Evolutionary conservation across 2,888 invertebrate species (phyloP).

Genomic region (Hyles lineata): DNA sequence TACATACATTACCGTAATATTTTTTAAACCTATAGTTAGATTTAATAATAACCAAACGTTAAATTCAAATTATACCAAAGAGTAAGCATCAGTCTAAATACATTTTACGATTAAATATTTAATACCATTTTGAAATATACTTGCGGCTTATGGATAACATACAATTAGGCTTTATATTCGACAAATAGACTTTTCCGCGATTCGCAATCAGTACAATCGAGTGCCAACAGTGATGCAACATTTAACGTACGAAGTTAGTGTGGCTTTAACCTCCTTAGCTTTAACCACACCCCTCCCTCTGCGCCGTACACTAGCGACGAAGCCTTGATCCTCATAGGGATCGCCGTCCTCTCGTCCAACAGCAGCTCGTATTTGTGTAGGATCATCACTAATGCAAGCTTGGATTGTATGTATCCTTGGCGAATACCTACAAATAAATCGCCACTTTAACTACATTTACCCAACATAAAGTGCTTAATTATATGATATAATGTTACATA

Average conservation of each 20-base stretch:
- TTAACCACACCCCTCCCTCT: slow-evolving; percentile 73
- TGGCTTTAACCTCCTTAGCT: slow-evolving; percentile 56
- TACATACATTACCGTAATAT: neutral
- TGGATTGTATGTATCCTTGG: slow-evolving; percentile 79
- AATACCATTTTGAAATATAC: too few relatives aligned
- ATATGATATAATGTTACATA: neutral
- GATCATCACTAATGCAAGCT: slow-evolving; percentile 73
- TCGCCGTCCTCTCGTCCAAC: slow-evolving; percentile 64
- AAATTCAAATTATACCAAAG: too few relatives aligned
- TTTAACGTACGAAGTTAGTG: neutral
- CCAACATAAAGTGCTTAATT: neutral
- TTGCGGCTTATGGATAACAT: neutral
- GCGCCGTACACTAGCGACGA: slow-evolving; percentile 67
- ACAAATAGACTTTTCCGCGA: neutral
- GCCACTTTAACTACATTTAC: neutral
- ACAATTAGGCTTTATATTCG: neutral
- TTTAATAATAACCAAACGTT: too few relatives aligned
- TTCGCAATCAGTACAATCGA: neutral
- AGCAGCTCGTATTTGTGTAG: slow-evolving; percentile 67
- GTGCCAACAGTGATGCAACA: slow-evolving; percentile 6
- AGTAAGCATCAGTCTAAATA: too few relatives aligned
- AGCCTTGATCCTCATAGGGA: slow-evolving; percentile 68
- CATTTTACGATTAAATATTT: too few relatives aligned
- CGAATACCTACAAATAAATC: slow-evolving; percentile 65
- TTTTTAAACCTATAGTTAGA: too few relatives aligned